A percentile compares a stretch with the other conserved stretches of the same genome.
Conservation (phyloP, 2,113 vertebrate species). For the Clarias batrachus region DNA sequence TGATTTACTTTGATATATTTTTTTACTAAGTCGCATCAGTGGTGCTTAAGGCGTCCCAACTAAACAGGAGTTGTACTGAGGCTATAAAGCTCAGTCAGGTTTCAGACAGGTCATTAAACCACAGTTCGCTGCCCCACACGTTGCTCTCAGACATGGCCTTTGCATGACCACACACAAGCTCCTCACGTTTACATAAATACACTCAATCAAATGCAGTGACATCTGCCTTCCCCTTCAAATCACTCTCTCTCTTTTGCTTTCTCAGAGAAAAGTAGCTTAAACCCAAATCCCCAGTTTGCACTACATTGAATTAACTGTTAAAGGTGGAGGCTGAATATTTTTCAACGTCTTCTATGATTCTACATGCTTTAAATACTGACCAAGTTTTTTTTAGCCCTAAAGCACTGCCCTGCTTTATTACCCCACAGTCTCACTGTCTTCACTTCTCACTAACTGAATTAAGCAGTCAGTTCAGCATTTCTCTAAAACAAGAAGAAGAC, state of each 20-base stretch:
- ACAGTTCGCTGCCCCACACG: constrained; percentile 16
- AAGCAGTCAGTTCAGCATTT: neutral
- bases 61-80: neutral
- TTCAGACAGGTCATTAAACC: constrained; percentile 37
- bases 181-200: constrained; percentile 53
- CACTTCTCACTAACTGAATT: neutral
- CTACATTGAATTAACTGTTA: neutral
- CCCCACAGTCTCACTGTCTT: neutral
- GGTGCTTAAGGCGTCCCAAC: neutral
- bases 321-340: neutral
- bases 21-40: constrained; percentile 48
- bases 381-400: neutral
- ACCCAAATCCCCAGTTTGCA: neutral
- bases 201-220: constrained; percentile 44
- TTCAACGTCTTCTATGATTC: neutral
- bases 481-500: neutral
- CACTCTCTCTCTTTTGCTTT: constrained; percentile 29
- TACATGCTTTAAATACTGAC: neutral
- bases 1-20: constrained; percentile 47
- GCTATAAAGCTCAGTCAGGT: neutral
- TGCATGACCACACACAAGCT: constrained; percentile 47
- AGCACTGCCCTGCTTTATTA: neutral
- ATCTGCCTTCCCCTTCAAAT: constrained; percentile 8
- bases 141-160: neutral
- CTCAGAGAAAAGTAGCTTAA: constrained; percentile 29